phyloP scores from a whole-genome alignment of 2,797 vertebrate genomes.

The Sphaeramia orbicularis region DNA sequence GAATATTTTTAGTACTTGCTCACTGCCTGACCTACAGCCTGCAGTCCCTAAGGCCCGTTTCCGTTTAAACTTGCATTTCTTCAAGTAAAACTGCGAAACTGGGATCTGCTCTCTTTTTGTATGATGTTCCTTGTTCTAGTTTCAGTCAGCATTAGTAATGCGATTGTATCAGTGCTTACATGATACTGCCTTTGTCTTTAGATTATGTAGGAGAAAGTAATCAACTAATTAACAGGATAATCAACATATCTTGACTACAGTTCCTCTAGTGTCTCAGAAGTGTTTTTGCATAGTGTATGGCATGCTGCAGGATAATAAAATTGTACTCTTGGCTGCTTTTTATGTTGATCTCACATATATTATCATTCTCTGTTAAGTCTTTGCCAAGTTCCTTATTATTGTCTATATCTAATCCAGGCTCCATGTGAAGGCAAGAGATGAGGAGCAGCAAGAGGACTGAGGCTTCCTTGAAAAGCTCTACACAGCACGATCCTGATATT shows the following conservation, averaged over 20 bases:
- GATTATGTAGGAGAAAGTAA: too few species aligned
- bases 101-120: slow-evolving; percentile 7
- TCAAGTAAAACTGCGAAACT: background rate
- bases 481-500: slow-evolving; percentile 80
- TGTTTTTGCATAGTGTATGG: too few species aligned
- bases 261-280: too few species aligned
- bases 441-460: slow-evolving; percentile 87
- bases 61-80: background rate
- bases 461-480: slow-evolving; percentile 81
- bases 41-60: background rate
- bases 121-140: background rate
- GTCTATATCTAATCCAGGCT: slow-evolving; percentile 42
- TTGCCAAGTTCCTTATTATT: slow-evolving; percentile 12
- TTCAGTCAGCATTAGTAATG: background rate
- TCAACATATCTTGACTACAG: too few species aligned
- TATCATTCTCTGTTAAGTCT: background rate
- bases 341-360: background rate
- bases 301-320: too few species aligned
- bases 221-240: too few species aligned
- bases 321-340: background rate
- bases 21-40: background rate
- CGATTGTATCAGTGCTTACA: background rate
- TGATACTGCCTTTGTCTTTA: background rate
- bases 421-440: slow-evolving; percentile 89
- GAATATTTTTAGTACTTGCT: slow-evolving; percentile 5